Evolutionary conservation across 2,113 vertebrate genomes (phyloP).

Genomic region (Amazona guildingii): DNA sequence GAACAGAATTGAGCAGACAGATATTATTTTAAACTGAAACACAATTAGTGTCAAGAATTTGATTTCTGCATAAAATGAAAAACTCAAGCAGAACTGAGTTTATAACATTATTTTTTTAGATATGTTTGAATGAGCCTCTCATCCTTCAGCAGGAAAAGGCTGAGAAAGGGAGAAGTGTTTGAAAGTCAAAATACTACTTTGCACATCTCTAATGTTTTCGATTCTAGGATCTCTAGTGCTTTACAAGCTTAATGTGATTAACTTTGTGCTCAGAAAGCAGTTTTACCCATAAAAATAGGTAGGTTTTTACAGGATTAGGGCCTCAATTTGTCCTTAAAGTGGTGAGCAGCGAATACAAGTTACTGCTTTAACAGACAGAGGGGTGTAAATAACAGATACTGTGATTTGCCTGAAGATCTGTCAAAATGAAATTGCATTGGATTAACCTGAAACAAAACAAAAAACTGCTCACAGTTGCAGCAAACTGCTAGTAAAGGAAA

Average conservation of each 20-base stretch:
- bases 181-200: slow-evolving; percentile 41
- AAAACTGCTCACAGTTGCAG: background rate
- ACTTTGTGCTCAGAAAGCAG: slow-evolving; percentile 57
- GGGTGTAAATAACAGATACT: background rate
- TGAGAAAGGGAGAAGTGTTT: background rate
- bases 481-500: background rate
- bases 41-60: background rate
- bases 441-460: slow-evolving; percentile 25
- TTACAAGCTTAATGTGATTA: slow-evolving; percentile 58
- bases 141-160: background rate
- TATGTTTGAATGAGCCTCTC: background rate
- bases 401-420: background rate
- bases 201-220: slow-evolving; percentile 23
- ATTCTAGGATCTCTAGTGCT: slow-evolving; percentile 3
- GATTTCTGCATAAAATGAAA: background rate
- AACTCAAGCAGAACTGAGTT: background rate
- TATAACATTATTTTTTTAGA: background rate
- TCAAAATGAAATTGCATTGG: background rate
- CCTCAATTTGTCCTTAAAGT: slow-evolving; percentile 32
- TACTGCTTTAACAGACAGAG: background rate
- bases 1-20: background rate
- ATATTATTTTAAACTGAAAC: background rate
- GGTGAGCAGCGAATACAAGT: background rate
- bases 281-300: slow-evolving; percentile 54
- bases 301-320: slow-evolving; percentile 51